These are phyloP conservation scores for Drosophila orosa DNA, from an alignment of 1,140 invertebrate species.

Conservation along the genomic window DNA sequence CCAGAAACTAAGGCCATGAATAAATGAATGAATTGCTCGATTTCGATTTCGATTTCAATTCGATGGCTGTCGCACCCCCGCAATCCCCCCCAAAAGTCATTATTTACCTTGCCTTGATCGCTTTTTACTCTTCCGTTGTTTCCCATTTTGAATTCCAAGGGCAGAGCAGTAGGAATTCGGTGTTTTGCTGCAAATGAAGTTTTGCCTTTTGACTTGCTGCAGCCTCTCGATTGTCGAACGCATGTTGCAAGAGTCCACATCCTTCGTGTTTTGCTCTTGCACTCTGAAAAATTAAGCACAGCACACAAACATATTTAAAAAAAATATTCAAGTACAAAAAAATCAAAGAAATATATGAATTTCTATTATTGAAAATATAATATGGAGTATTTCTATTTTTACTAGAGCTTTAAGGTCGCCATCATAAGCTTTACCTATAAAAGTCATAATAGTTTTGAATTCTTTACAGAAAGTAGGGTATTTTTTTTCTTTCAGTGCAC, in stretches of 20 bases:
- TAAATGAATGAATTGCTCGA: constrained; percentile 58
- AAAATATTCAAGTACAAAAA: too few relatives aligned
- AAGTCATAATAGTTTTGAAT: too few relatives aligned
- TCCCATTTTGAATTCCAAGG: not conserved
- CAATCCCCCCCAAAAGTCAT: not conserved
- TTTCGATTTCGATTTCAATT: constrained; percentile 36
- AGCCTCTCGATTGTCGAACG: constrained; percentile 39
- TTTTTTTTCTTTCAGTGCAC: constrained; percentile 9
- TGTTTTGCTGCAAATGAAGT: constrained; percentile 12
- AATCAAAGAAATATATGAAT: too few relatives aligned
- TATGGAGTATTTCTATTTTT: too few relatives aligned
- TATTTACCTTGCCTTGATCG: not conserved
- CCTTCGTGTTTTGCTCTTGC: not conserved
- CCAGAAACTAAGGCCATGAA: constrained; percentile 41
- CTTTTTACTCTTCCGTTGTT: not conserved
- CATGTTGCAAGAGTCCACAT: constrained; percentile 18
- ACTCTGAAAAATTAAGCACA: not conserved
- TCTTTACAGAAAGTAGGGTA: too few relatives aligned
- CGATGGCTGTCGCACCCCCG: not conserved
- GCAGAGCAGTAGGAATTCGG: constrained; percentile 13
- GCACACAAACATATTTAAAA: too few relatives aligned
- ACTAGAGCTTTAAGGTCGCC: too few relatives aligned
- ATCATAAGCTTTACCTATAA: too few relatives aligned
- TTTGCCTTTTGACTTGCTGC: constrained; percentile 39
- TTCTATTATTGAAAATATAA: too few relatives aligned